A percentile compares a stretch with the other conserved stretches of the same genome.
These are phyloP conservation scores for Sacculina carcini DNA, from an alignment of 2,888 invertebrate species.

Conservation along the genomic window DNA sequence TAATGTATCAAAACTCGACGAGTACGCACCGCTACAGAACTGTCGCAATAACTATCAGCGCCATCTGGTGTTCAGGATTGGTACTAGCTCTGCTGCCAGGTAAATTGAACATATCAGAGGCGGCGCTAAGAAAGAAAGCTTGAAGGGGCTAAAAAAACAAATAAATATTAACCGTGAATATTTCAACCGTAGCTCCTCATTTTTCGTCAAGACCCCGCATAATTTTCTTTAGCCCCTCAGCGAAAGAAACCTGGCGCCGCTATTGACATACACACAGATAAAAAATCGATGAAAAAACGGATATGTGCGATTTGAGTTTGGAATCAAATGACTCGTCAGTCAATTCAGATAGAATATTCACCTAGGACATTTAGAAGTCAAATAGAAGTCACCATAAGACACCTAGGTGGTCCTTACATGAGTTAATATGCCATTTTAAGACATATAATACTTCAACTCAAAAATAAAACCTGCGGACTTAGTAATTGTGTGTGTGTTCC, in stretches of 20 bases:
- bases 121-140: no score
- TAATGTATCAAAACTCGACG: constrained; percentile 8
- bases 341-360: not conserved
- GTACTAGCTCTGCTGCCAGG: constrained; percentile 32
- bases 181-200: no score
- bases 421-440: not conserved
- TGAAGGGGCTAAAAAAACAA: no score
- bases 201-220: no score
- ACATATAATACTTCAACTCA: not conserved
- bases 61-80: constrained; percentile 33
- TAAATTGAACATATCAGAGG: no score
- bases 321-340: no score
- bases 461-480: not conserved
- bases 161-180: no score
- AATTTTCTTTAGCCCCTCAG: no score
- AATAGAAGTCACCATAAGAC: not conserved
- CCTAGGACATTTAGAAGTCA: not conserved
- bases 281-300: no score
- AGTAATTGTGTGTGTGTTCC: not conserved
- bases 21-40: constrained; percentile 17
- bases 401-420: not conserved
- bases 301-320: no score
- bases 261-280: no score
- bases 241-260: no score
- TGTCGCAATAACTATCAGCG: constrained; percentile 25